Conservation (phyloP, 1,140 invertebrate species). For the Panagrolaimus sp. region DNA sequence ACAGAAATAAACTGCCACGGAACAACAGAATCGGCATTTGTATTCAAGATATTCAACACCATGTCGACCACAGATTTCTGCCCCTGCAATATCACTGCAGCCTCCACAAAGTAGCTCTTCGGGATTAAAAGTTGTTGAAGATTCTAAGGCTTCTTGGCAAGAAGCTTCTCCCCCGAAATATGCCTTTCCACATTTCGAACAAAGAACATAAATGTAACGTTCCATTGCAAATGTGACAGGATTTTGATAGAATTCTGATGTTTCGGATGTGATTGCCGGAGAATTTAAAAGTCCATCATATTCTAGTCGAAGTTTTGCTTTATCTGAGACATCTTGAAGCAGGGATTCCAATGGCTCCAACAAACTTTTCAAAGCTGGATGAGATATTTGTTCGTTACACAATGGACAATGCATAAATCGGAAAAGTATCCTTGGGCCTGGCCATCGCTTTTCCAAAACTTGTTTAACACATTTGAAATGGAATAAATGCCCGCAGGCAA, state of each 20-base stretch:
- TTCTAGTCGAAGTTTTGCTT: conserved; percentile 88
- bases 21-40: conserved; percentile 97
- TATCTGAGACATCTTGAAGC: conserved; percentile 81
- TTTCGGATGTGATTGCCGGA: conserved; percentile 69
- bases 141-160: conserved; percentile 74
- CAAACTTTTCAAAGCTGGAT: conserved; percentile 72
- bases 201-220: conserved; percentile 94
- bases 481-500: conserved; percentile 90
- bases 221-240: conserved; percentile 86
- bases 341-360: conserved; percentile 74
- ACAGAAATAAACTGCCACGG: conserved; percentile 94
- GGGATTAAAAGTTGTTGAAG: conserved; percentile 72
- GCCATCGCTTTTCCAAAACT: conserved; percentile 80
- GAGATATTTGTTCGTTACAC: conserved; percentile 78
- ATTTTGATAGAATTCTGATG: conserved; percentile 71
- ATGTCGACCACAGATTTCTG: conserved; percentile 76
- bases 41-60: conserved; percentile 96
- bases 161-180: conserved; percentile 95
- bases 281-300: conserved; percentile 83
- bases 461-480: conserved; percentile 84
- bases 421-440: conserved; percentile 89
- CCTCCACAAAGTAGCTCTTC: conserved; percentile 92
- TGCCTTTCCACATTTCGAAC: conserved; percentile 92
- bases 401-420: conserved; percentile 91
- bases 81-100: conserved; percentile 87